A percentile compares a stretch with the other conserved stretches of the same genome.
phyloP scores from a whole-genome alignment of 2,113 vertebrate genomes.

The Daphoenositta chrysoptera region DNA sequence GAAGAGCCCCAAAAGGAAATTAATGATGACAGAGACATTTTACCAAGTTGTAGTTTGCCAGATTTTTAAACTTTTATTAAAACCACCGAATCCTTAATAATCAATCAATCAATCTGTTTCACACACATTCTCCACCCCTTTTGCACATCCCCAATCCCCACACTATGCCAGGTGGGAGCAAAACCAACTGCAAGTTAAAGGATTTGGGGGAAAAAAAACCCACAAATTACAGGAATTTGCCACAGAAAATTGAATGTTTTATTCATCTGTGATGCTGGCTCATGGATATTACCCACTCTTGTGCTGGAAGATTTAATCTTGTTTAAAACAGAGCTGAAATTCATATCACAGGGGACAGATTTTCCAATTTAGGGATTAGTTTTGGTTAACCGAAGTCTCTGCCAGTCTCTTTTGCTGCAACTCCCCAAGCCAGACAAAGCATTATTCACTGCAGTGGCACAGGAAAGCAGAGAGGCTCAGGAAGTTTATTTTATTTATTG shows the following conservation, averaged over 20 bases:
- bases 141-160: neutral
- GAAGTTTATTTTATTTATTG: neutral
- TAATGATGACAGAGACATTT: neutral
- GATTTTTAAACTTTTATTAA: fast-evolving
- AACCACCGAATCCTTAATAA: neutral
- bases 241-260: neutral
- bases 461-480: neutral
- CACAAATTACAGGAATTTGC: neutral
- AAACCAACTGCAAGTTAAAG: neutral
- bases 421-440: neutral
- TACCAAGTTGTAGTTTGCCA: neutral
- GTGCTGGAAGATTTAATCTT: neutral
- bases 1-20: neutral
- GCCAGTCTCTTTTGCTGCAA: neutral
- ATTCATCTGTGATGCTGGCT: neutral
- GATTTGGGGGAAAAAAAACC: fast-evolving
- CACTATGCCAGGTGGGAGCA: fast-evolving
- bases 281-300: fast-evolving
- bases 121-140: neutral
- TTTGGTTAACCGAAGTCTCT: neutral
- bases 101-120: neutral
- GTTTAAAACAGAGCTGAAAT: neutral
- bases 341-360: neutral
- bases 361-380: neutral
- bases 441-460: neutral